phyloP scores from a whole-genome alignment of 1,140 invertebrate genomes.

The Brachionus plicatilis region DNA sequence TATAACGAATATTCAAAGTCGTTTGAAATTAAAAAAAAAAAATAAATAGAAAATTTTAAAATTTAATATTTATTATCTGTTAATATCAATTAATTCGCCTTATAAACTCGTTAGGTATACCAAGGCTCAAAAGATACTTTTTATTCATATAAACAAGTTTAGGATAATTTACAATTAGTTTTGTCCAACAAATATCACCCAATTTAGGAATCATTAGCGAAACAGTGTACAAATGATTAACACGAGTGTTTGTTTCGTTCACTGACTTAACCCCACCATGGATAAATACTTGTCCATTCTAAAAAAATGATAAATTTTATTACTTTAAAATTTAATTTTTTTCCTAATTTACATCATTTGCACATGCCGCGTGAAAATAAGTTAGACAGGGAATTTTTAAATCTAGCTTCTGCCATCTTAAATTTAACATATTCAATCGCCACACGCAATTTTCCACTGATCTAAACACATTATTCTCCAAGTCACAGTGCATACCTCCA shows the following conservation, averaged over 20 bases:
- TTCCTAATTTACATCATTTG: background rate
- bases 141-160: constrained; percentile 19
- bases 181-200: constrained; percentile 20
- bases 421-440: background rate
- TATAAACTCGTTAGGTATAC: constrained; percentile 3
- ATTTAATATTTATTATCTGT: background rate
- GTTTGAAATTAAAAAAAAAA: background rate
- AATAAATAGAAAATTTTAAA: background rate
- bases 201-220: constrained; percentile 5
- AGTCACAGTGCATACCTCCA: constrained; percentile 22
- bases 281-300: constrained; percentile 38
- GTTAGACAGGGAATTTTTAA: constrained; percentile 22
- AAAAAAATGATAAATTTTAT: background rate
- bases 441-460: constrained; percentile 22
- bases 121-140: background rate
- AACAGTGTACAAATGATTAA: constrained; percentile 32
- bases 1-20: background rate
- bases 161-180: constrained; percentile 27
- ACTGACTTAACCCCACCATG: constrained; percentile 28
- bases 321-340: background rate
- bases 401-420: background rate
- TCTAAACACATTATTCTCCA: background rate
- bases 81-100: background rate
- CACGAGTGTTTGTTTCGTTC: background rate
- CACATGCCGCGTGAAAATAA: constrained; percentile 39